Percentiles rank a stretch among this genome's conserved stretches.
Conservation (phyloP, 30 jellyfish, hydroid and myxozoan species). For the Chrysaora quinquecirrha region DNA sequence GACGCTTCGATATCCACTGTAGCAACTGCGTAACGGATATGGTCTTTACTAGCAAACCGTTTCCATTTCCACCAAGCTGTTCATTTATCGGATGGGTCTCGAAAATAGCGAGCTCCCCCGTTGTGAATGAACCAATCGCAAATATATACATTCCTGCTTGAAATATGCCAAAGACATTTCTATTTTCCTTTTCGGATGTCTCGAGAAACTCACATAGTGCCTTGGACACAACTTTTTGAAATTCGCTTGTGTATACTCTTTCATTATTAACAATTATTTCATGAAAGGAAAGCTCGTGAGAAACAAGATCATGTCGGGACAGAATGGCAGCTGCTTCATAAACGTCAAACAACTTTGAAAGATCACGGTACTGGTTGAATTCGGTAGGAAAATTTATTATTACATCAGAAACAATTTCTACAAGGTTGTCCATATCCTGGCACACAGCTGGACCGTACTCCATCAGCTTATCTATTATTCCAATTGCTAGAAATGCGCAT, state of each 20-base stretch:
- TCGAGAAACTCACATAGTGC: background rate
- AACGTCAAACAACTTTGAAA: background rate
- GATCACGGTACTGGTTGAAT: slow-evolving; percentile 36
- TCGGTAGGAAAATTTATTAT: slow-evolving; percentile 15
- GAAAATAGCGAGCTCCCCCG: background rate
- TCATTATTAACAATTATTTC: background rate
- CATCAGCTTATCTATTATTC: slow-evolving; percentile 35
- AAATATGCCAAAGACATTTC: background rate
- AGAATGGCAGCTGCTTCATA: background rate
- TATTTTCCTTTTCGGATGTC: background rate
- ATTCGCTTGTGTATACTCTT: background rate
- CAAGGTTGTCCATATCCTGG: slow-evolving; percentile 5
- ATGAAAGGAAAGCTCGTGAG: background rate
- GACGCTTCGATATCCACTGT: slow-evolving; percentile 1
- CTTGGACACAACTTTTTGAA: background rate
- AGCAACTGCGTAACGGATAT: background rate
- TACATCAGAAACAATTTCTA: slow-evolving; percentile 6
- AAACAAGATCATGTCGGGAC: background rate
- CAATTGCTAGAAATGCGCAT: slow-evolving; percentile 41
- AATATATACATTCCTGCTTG: background rate
- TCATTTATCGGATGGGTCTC: slow-evolving; percentile 9
- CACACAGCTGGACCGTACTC: background rate
- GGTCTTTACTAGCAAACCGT: slow-evolving; percentile 1
- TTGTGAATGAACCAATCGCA: background rate
- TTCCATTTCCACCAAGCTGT: slow-evolving; percentile 10